phyloP scores from a whole-genome alignment of 2,888 invertebrate species.

The Scelioninae gen. 1 region DNA sequence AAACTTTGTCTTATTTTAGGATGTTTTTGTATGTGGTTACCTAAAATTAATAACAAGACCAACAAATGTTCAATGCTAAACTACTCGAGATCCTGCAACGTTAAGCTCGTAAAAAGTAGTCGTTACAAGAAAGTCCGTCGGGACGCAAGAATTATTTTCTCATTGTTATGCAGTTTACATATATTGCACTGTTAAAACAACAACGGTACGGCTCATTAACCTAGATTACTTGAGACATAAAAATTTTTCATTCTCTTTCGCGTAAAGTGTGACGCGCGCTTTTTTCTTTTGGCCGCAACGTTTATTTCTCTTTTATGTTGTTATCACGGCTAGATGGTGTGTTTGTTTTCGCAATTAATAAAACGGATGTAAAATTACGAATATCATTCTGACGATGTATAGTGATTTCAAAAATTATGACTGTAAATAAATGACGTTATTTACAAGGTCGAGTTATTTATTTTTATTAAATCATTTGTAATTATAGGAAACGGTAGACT shows the following conservation, averaged over 20 bases:
- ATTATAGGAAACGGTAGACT: too few relatives aligned
- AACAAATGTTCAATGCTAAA: too few relatives aligned
- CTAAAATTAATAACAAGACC: too few relatives aligned
- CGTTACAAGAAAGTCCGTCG: constrained; percentile 19
- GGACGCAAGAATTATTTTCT: constrained; percentile 34
- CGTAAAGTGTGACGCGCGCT: constrained; percentile 10
- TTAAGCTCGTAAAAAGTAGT: constrained; percentile 14
- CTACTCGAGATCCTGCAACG: too few relatives aligned
- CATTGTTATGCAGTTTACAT: constrained; percentile 56
- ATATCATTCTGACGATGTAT: background rate
- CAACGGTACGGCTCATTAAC: constrained; percentile 53
- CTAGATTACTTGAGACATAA: constrained; percentile 48
- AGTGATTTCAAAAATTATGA: constrained; percentile 7
- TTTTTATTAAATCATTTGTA: too few relatives aligned
- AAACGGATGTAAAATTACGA: background rate
- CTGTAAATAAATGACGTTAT: background rate
- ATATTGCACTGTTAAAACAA: constrained; percentile 49
- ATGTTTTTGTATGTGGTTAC: too few relatives aligned
- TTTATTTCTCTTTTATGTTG: constrained; percentile 28
- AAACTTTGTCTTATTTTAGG: too few relatives aligned
- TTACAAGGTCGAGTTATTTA: too few relatives aligned
- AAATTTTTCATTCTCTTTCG: constrained; percentile 31
- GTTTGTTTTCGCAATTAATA: constrained; percentile 20
- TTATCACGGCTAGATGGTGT: constrained; percentile 15
- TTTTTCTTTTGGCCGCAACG: background rate